Base-by-base conservation (phyloP, 1,140 invertebrate species). In the Reticulitermes speratus region DNA sequence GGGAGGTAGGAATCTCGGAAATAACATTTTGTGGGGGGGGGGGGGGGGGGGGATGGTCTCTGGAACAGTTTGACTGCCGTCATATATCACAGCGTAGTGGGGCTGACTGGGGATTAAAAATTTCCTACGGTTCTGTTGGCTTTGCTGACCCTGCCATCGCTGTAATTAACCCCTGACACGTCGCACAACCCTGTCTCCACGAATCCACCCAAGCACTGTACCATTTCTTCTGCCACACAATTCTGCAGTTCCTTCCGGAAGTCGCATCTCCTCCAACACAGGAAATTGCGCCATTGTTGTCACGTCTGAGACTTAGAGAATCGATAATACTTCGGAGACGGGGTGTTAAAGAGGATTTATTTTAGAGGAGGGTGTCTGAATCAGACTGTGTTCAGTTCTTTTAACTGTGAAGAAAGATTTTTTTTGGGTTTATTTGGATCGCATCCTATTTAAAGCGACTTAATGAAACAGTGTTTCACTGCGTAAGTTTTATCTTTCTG, bases 221-320 rank as follows among this genome's bases (percentile, higher is more conserved):
- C 25, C 65, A 75, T 75, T 25, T 14, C 65, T 75, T 30, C n/a
- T 30, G 7, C 65, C 65, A 19, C 65, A 75, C 65, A 75, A 75
- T 30, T 30, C 65, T 75, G 8, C n/a, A 2, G 25, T n/a, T n/a
- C n/a, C 65, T 75, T 16, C n/a, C n/a, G 65, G 65, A 75, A n/a
- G 65, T 30, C 25, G n/a, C 65, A 25, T 75, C n/a, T 75, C 25
- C n/a, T 75, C 65, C 65, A 30, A 30, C 25, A 25, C 65, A 75
- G 65, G 65, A 75, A 75, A 75, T 75, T 75, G 65, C n/a, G 65
- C 65, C 65, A 75, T 75, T 75, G 65, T 75, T 75, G 65, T 75
- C 65, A 75, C 25, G n/a, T 30, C 65, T n/a, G n/a, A 30, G 25
- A 30, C 65, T 55, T 16, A 55, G 16, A 55, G 19, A 55, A 55